Evolutionary conservation across 30 jellyfish, hydroid and myxozoan genomes (phyloP).

Genomic region (Haliclystus octoradiatus): DNA sequence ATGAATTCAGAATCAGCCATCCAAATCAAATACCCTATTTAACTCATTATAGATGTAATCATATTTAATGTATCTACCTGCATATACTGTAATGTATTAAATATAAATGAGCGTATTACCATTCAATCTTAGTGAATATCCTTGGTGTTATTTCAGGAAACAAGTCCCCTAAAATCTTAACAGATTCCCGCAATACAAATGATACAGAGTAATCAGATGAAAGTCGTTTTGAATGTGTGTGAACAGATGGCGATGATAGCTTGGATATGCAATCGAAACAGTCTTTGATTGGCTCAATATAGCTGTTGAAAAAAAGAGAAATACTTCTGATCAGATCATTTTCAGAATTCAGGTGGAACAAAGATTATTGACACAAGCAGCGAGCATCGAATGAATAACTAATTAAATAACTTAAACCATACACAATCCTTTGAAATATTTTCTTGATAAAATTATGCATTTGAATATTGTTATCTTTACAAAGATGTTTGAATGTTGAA

Average conservation of each 20-base stretch:
- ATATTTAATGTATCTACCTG: too few species aligned
- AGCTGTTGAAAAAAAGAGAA: slow-evolving; percentile 28
- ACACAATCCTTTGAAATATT: too few species aligned
- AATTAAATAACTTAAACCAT: neutral
- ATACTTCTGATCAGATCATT: neutral
- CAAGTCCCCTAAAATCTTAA: slow-evolving; percentile 28
- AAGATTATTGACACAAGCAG: neutral
- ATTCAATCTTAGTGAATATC: neutral
- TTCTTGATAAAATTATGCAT: too few species aligned
- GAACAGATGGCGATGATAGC: slow-evolving; percentile 36
- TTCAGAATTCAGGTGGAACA: neutral
- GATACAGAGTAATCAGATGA: slow-evolving; percentile 45
- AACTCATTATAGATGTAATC: too few species aligned
- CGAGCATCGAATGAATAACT: neutral
- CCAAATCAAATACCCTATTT: too few species aligned
- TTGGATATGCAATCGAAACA: slow-evolving; percentile 30
- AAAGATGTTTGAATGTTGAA: too few species aligned
- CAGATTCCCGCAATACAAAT: slow-evolving; percentile 52
- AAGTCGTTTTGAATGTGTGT: slow-evolving; percentile 40
- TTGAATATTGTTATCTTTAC: too few species aligned
- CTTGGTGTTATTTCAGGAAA: slow-evolving; percentile 33
- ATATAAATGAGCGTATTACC: too few species aligned
- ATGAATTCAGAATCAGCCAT: too few species aligned
- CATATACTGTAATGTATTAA: too few species aligned
- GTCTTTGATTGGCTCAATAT: slow-evolving; percentile 22